These are phyloP conservation scores for Steatornis caripensis DNA, from an alignment of 2,113 vertebrate genomes.

Conservation along the genomic window DNA sequence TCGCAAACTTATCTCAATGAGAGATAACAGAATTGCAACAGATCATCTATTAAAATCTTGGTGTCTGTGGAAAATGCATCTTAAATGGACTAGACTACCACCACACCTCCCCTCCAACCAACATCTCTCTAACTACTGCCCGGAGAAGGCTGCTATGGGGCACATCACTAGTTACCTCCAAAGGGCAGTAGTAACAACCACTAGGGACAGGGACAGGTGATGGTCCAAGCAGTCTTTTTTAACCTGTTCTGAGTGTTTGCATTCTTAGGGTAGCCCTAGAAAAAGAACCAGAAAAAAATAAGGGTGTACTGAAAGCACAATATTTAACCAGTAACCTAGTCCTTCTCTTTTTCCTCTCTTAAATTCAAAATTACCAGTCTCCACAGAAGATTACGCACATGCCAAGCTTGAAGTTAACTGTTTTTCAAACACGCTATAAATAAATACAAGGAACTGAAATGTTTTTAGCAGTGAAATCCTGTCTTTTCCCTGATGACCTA, in stretches of 20 bases:
- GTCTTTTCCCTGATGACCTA: neutral
- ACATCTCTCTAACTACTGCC: neutral
- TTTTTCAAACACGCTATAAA: neutral
- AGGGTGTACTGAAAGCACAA: neutral
- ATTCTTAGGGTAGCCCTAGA: neutral
- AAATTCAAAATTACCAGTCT: neutral
- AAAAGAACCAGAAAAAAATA: neutral
- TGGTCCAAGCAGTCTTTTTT: neutral
- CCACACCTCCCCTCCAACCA: neutral
- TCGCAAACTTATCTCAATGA: neutral
- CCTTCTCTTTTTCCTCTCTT: neutral
- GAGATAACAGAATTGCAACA: neutral
- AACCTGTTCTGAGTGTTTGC: neutral
- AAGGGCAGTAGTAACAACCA: neutral
- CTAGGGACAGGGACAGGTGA: neutral
- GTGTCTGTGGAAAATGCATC: neutral
- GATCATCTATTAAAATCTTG: neutral
- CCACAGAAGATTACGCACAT: neutral
- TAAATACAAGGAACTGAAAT: neutral
- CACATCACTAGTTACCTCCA: neutral
- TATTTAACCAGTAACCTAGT: neutral
- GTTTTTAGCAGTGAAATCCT: neutral
- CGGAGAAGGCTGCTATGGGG: accelerated
- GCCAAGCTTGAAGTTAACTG: neutral
- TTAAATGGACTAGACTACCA: neutral